phyloP scores from a whole-genome alignment of 2,888 invertebrate species.

The Cantharis lateralis region DNA sequence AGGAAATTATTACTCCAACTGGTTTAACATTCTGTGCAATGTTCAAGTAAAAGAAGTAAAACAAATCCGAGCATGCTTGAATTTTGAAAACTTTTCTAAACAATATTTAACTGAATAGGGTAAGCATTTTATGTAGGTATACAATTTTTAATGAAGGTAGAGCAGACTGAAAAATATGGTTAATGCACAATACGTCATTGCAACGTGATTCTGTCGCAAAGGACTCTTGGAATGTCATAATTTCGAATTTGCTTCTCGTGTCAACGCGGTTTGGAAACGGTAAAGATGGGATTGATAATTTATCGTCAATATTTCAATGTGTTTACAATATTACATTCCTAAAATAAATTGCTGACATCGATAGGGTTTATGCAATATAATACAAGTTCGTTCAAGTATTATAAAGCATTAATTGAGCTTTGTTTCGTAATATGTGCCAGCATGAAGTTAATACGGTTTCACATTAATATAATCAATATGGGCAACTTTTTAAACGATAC shows the following conservation, averaged over 20 bases:
- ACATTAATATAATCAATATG: not conserved
- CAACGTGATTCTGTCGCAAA: not conserved
- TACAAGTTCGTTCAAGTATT: not conserved
- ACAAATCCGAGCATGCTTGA: not conserved
- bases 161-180: not conserved
- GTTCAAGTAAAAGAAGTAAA: not conserved
- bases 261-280: not conserved
- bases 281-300: not conserved
- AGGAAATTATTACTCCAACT: not conserved
- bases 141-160: not conserved
- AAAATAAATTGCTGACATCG: not conserved
- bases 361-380: not conserved
- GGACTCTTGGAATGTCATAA: not conserved
- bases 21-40: not conserved
- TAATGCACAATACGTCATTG: not conserved
- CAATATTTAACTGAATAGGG: not conserved
- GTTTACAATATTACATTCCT: not conserved
- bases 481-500: not conserved
- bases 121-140: not conserved
- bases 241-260: not conserved
- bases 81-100: not conserved
- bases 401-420: not conserved
- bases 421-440: not conserved
- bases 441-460: not conserved
- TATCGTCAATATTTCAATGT: not conserved